Percentiles rank a stretch among this genome's conserved stretches.
Evolutionary conservation across 2,888 invertebrate species (phyloP).

Genomic region (Neoaliturus tenellus): DNA sequence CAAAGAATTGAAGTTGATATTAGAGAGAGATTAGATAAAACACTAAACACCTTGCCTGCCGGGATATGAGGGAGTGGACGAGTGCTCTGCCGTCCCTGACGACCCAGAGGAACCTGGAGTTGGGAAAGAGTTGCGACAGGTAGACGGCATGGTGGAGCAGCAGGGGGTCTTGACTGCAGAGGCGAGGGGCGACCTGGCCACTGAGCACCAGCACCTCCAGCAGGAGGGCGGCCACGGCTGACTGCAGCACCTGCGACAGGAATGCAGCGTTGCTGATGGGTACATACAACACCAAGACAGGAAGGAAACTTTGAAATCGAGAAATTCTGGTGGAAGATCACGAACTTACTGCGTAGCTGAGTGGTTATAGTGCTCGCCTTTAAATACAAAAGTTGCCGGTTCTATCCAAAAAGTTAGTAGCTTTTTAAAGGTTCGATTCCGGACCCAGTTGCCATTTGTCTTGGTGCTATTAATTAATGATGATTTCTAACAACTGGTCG

Average conservation of each 20-base stretch:
- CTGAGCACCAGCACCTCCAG: conserved; percentile 97
- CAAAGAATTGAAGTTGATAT: background rate
- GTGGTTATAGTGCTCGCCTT: too few species aligned
- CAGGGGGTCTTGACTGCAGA: conserved; percentile 99
- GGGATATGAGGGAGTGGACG: conserved; percentile 97
- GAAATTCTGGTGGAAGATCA: too few species aligned
- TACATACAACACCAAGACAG: too few species aligned
- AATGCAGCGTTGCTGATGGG: too few species aligned
- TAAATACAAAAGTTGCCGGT: too few species aligned
- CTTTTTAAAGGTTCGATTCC: too few species aligned
- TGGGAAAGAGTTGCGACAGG: conserved; percentile 96
- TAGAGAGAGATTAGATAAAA: background rate
- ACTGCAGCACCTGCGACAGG: conserved; percentile 83
- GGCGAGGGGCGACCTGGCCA: conserved; percentile 94
- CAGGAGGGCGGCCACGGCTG: conserved; percentile 97
- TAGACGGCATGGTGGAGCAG: conserved; percentile 79
- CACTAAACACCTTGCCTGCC: conserved; percentile 80
- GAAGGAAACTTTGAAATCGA: too few species aligned
- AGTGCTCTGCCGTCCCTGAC: conserved; percentile 98
- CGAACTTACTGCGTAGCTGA: too few species aligned
- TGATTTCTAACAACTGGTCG: too few species aligned
- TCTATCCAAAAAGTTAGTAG: too few species aligned
- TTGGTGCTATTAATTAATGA: too few species aligned
- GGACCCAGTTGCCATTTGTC: too few species aligned
- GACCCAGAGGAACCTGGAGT: conserved; percentile 98